phyloP scores from a whole-genome alignment of 2,888 invertebrate species.

The Dorcus parallelipipedus region DNA sequence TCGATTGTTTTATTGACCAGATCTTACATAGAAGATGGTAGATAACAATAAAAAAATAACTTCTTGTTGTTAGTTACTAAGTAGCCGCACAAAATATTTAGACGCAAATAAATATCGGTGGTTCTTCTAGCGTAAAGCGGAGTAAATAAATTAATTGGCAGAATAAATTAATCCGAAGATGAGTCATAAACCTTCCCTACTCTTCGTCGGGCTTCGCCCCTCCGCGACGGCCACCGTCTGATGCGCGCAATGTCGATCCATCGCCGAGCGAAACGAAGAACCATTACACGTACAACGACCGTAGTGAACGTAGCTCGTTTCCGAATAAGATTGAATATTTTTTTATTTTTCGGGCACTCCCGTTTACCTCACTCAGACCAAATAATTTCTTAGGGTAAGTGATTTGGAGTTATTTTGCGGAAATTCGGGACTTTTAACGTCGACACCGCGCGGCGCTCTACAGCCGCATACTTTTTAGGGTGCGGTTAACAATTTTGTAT shows the following conservation, averaged over 20 bases:
- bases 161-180: neutral
- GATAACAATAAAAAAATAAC: too few species aligned
- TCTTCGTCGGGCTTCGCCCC: neutral
- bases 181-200: neutral
- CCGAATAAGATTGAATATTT: neutral
- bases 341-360: neutral
- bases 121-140: too few species aligned
- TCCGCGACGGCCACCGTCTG: neutral
- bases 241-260: neutral
- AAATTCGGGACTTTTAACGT: neutral
- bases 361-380: slow-evolving; percentile 1
- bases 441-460: neutral
- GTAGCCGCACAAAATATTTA: too few species aligned
- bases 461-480: neutral
- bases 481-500: slow-evolving; percentile 1
- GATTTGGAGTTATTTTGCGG: neutral
- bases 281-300: neutral
- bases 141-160: too few species aligned
- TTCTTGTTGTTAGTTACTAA: too few species aligned
- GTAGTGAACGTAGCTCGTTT: neutral
- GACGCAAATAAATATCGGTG: too few species aligned
- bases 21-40: too few species aligned
- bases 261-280: too few species aligned
- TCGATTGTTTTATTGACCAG: too few species aligned
- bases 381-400: neutral